Conservation (phyloP, 2,888 invertebrate species). For the Norana najaformis region DNA sequence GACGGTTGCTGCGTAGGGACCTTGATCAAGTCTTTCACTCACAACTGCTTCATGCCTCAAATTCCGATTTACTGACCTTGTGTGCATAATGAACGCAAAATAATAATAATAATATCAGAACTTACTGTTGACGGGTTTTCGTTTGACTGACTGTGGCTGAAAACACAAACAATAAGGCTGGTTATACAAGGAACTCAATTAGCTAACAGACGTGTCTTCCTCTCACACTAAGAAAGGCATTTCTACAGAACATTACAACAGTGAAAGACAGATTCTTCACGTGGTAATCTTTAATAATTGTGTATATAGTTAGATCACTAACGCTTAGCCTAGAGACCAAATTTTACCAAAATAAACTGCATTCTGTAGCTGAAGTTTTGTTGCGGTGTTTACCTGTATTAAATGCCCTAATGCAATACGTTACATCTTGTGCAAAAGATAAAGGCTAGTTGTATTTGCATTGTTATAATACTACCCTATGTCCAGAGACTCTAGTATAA, state of each 20-base stretch:
- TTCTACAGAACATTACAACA: background rate
- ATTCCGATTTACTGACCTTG: too few relatives aligned
- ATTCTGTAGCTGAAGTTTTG: background rate
- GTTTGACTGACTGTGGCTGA: conserved; percentile 6
- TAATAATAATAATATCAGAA: too few relatives aligned
- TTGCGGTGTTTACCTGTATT: background rate
- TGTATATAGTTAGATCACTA: background rate
- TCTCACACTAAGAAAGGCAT: background rate
- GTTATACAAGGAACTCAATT: background rate
- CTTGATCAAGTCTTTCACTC: too few relatives aligned
- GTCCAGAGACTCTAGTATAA: background rate
- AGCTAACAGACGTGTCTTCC: background rate
- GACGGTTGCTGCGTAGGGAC: too few relatives aligned
- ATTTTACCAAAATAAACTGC: background rate
- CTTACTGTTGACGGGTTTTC: conserved; percentile 13
- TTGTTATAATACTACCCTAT: background rate
- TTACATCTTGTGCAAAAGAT: background rate
- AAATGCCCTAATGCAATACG: background rate
- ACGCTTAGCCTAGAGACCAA: background rate
- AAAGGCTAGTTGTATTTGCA: background rate
- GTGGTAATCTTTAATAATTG: background rate
- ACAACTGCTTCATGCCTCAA: too few relatives aligned
- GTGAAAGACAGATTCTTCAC: background rate
- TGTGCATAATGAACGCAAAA: too few relatives aligned
- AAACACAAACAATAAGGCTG: background rate